phyloP scores from a whole-genome alignment of 2,888 invertebrate species.

The Calephelis perditalis region DNA sequence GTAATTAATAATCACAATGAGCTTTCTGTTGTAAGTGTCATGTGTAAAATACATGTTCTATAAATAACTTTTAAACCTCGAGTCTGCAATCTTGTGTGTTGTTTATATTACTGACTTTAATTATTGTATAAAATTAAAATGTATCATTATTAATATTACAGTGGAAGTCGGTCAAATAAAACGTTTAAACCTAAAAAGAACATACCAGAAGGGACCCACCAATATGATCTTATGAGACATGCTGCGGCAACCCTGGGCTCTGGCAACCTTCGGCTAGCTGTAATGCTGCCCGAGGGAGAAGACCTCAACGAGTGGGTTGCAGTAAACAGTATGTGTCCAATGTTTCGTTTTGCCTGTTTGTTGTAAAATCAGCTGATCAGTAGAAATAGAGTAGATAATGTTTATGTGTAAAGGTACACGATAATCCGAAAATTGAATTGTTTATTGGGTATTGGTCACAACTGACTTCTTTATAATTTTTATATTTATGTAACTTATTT shows the following conservation, averaged over 20 bases:
- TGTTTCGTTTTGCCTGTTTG: background rate
- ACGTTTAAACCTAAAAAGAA: constrained; percentile 99
- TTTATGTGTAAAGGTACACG: no score
- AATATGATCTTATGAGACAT: constrained; percentile 99
- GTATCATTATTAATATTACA: constrained; percentile 41
- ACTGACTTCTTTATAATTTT: no score
- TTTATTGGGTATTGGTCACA: no score
- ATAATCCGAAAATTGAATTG: no score
- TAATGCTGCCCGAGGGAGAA: constrained; percentile 98
- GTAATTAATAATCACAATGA: constrained; percentile 62
- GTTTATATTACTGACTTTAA: constrained; percentile 47
- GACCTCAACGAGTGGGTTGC: constrained; percentile 99
- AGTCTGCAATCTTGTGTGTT: constrained; percentile 39
- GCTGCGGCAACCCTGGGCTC: constrained; percentile 99
- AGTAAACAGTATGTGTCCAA: constrained; percentile 93
- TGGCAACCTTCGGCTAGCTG: constrained; percentile 96
- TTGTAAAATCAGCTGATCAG: background rate
- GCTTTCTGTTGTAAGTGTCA: constrained; percentile 81
- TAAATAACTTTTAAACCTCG: constrained; percentile 49
- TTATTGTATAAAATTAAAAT: background rate
- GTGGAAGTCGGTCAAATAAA: constrained; percentile 94
- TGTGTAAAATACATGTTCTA: constrained; percentile 39
- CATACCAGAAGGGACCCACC: constrained; percentile 98
- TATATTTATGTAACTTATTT: no score
- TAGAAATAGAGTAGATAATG: background rate